phyloP scores from a whole-genome alignment of 1,140 invertebrate species.

The Hirudo medicinalis region DNA sequence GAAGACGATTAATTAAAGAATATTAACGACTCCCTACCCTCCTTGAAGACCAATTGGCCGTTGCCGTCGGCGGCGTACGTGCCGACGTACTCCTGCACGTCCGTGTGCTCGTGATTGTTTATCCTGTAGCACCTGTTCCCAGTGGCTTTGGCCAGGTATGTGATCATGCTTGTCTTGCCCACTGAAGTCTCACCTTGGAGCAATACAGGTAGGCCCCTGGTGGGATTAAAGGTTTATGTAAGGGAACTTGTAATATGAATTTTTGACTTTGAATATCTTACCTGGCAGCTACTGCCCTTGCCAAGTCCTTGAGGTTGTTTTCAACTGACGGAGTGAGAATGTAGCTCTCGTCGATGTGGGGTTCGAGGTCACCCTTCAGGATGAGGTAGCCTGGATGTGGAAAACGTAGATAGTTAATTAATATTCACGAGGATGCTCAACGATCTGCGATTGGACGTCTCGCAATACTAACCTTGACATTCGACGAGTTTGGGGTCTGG shows the following conservation, averaged over 20 bases:
- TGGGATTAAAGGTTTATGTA: background rate
- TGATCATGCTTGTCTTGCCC: slow-evolving; percentile 93
- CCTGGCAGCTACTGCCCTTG: slow-evolving; percentile 71
- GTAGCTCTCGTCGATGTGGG: slow-evolving; percentile 54
- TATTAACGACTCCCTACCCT: slow-evolving; percentile 48
- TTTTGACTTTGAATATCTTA: no score
- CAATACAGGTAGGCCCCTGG: slow-evolving; percentile 61
- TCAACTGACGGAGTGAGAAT: slow-evolving; percentile 77
- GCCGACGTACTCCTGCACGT: slow-evolving; percentile 85
- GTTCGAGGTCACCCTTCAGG: slow-evolving; percentile 53
- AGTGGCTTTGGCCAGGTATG: slow-evolving; percentile 73
- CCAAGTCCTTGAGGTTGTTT: slow-evolving; percentile 76
- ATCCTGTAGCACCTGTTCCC: slow-evolving; percentile 90
- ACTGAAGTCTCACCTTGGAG: slow-evolving; percentile 94
- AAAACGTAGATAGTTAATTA: background rate
- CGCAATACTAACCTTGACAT: background rate
- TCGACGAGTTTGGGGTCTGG: slow-evolving; percentile 42
- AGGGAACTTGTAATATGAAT: background rate
- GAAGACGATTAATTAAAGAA: no score
- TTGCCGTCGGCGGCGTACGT: slow-evolving; percentile 70
- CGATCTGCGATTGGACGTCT: background rate
- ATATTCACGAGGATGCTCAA: background rate
- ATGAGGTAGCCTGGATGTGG: slow-evolving; percentile 71
- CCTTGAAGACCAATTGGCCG: slow-evolving; percentile 81
- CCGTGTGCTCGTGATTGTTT: slow-evolving; percentile 98